Evolutionary conservation across 2,888 invertebrate genomes (phyloP), one percentile per base, ranked within the genome.

Genomic region (Aphidoletes aphidimyza): DNA sequence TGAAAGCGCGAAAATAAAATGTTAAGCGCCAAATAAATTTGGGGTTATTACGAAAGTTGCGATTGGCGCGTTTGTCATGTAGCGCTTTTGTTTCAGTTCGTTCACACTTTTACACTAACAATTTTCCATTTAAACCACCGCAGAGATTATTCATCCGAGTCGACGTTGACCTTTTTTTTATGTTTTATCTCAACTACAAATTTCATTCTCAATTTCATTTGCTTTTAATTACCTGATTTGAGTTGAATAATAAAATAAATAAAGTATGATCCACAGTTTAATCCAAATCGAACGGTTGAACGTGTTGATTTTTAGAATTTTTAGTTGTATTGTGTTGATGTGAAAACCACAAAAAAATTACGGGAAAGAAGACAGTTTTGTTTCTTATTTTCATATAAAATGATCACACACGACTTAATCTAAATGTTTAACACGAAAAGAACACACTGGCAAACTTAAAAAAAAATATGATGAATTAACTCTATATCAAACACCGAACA

Each of bases 1-100:
- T 1, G 22, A 54, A 69, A 69, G 14, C 26, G 22, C 78, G 26
- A 78, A 78, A 26, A 36, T n/a, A 3, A 17, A 36, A 34, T 36
- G n/a, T 37, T 81, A 37, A 81, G 37, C 81, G 81, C 81, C 81
- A 81, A 81, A 81, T 81, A 81, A 81, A 81, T 81, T 81, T 81
- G 81, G 81, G 81, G 81, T 81, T 81, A 81, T 81, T 81, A 81
- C 81, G 81, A 81, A 81, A 81, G 81, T 81, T 81, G 37, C 37
- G 81, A 81, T 81, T 81, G 81, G 81, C 81, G 81, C 81, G 81
- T n/a, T 81, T 81, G 81, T 81, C 81, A 22, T 81, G 37, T 37
- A 81, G 81, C 81, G 81, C 81, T 81, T 81, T 81, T 81, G 81
- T 81, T 81, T 81, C 81, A 81, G 81, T 81, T 81, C 81, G 81